Evolutionary conservation across 2,888 invertebrate species (phyloP).

Genomic region (Psylliodes chrysocephalus): DNA sequence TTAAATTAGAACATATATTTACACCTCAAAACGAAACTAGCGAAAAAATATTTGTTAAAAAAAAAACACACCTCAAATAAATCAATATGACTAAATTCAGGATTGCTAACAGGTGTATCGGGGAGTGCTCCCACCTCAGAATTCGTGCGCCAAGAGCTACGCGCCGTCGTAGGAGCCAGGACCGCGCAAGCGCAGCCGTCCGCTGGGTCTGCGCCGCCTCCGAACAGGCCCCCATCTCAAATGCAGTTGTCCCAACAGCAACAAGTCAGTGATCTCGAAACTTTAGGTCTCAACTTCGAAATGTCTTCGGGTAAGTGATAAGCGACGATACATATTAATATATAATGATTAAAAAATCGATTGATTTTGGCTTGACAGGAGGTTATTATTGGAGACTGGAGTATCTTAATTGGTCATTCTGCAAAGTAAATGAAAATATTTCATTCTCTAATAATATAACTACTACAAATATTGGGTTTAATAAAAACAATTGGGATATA

Average conservation of each 20-base stretch:
- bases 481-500: neutral
- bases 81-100: neutral
- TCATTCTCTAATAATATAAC: neutral
- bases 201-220: slow-evolving; percentile 37
- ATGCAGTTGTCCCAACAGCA: slow-evolving; percentile 60
- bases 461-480: neutral
- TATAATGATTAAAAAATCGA: too few species aligned
- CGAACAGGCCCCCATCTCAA: slow-evolving; percentile 41
- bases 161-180: slow-evolving; percentile 88
- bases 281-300: slow-evolving; percentile 75
- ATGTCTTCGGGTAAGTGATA: slow-evolving; percentile 74
- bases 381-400: neutral
- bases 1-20: too few species aligned
- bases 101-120: slow-evolving; percentile 63
- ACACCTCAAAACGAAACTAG: neutral
- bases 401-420: too few species aligned
- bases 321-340: too few species aligned
- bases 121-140: slow-evolving; percentile 77
- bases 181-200: slow-evolving; percentile 67
- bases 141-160: slow-evolving; percentile 90
- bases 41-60: neutral
- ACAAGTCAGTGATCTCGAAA: slow-evolving; percentile 72
- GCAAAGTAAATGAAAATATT: neutral
- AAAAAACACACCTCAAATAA: neutral
- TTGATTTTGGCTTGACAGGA: neutral